A percentile compares a stretch with the other conserved stretches of the same genome.
Evolutionary conservation across 1,140 invertebrate genomes (phyloP).

Genomic region (Triops longicaudatus): DNA sequence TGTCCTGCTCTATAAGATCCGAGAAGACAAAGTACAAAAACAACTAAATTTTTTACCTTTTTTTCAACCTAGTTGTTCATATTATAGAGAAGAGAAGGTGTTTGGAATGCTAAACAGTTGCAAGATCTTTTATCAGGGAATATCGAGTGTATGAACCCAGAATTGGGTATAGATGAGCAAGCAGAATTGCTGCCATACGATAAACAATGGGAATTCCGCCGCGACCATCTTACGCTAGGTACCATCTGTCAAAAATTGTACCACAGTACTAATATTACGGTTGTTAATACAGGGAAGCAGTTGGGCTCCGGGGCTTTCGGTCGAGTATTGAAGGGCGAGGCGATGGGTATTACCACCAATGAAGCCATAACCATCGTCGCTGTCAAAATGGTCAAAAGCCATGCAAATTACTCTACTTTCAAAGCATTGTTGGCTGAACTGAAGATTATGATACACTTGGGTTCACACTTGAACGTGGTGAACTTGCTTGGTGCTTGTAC

Average conservation of each 20-base stretch:
- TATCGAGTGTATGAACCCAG: conserved; percentile 72
- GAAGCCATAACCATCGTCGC: conserved; percentile 58
- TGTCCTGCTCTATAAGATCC: background rate
- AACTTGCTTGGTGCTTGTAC: conserved; percentile 61
- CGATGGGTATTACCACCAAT: conserved; percentile 32
- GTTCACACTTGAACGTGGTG: conserved; percentile 74
- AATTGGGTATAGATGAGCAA: conserved; percentile 79
- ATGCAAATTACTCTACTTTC: conserved; percentile 33
- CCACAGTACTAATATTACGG: no score
- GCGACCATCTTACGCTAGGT: conserved; percentile 73
- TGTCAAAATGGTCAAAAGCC: conserved; percentile 49
- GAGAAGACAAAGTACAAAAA: background rate
- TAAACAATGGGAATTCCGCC: conserved; percentile 77
- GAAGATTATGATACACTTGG: conserved; percentile 49
- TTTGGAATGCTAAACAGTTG: background rate
- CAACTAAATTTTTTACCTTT: background rate
- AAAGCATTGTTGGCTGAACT: conserved; percentile 45
- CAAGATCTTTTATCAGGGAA: conserved; percentile 46
- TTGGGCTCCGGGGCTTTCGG: conserved; percentile 49
- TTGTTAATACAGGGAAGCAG: conserved; percentile 30
- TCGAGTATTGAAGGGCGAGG: conserved; percentile 44
- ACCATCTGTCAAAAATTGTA: conserved; percentile 33
- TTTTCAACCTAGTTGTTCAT: background rate
- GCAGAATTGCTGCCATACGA: conserved; percentile 85
- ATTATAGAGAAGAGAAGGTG: background rate